Evolutionary conservation across 2,797 vertebrate genomes (phyloP), one percentile per base, ranked within the genome.

Genomic region (Acipenser oxyrinchus): DNA sequence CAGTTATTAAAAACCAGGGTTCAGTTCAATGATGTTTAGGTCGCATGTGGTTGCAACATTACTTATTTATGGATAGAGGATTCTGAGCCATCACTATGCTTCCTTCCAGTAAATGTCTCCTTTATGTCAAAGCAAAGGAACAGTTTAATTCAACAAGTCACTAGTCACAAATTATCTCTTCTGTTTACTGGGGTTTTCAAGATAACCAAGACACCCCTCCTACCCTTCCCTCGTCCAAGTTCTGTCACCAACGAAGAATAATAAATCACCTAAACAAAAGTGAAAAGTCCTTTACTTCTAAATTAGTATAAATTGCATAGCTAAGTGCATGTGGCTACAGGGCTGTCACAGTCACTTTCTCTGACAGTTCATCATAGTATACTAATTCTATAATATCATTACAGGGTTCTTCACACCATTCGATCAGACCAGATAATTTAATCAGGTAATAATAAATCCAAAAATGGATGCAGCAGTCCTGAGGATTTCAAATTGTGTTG

Each of bases 351-450:
- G 88, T 89, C 87, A 92, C 92, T 95, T 91, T 93, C 88, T 86
- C 83, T 92, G 89, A 95, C 93, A 93, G 97, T 99, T 95, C 91
- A 97, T 98, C 95, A 98, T 89, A 76, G 89, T 88, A 89, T 90
- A 90, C 94, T 97, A 97, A 97, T 98, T 97, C 91, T 91, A 90
- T 97, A 95, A 95, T 93, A 94, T 92, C 92, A 95, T 95, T 95
- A 95, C 92, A 77, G 86, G 86, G 86, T 89, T 92, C 92, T 95
- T 96, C 88, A 89, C 93, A 92, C 92, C 91, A 88, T 90, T 91
- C 90, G 89, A 90, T 91, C 87, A 88, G 93, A 88, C 87, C 89
- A 89, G 92, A 87, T 94, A 95, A 97, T 94, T 94, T 92, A 94
- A 95, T 97, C 93, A 96, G 91, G 92, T 87, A 89, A 93, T 94